phyloP scores from a whole-genome alignment of 2,113 vertebrate species.

The Albula goreensis region DNA sequence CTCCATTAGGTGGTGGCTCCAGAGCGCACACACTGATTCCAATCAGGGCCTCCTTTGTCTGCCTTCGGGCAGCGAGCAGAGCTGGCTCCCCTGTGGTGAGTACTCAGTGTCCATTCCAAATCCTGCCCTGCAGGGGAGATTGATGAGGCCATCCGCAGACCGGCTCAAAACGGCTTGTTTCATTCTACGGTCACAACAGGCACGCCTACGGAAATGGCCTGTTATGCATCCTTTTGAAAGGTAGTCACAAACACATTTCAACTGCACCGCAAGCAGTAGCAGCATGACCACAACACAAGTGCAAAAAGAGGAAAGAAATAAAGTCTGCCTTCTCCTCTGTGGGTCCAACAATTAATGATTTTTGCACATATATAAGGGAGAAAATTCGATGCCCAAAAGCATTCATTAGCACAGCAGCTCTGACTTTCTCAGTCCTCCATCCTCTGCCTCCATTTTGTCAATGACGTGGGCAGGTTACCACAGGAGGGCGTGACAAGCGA shows the following conservation, averaged over 20 bases:
- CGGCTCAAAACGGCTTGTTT: not conserved
- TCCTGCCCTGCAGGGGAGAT: slow-evolving; percentile 10
- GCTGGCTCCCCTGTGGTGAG: slow-evolving; percentile 7
- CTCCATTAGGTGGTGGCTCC: no score
- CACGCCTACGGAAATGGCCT: not conserved
- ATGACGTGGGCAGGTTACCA: not conserved
- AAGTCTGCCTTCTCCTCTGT: no score
- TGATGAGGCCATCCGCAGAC: slow-evolving; percentile 1
- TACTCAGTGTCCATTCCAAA: slow-evolving; percentile 6
- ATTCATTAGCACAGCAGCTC: no score
- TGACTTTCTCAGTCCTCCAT: no score
- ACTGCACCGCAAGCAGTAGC: no score
- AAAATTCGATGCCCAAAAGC: no score
- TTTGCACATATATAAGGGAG: no score
- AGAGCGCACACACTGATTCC: not conserved
- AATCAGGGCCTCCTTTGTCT: slow-evolving; percentile 10
- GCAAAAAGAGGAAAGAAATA: no score
- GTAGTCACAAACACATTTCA: no score
- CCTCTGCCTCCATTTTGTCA: not conserved
- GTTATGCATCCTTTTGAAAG: not conserved
- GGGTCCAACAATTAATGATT: no score
- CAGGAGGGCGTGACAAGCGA: not conserved
- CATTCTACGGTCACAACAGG: no score
- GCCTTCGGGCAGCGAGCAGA: slow-evolving; percentile 21
- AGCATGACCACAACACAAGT: no score